These are phyloP conservation scores for Drosophila kanekoi DNA, from an alignment of 2,888 invertebrate species.

Conservation along the genomic window DNA sequence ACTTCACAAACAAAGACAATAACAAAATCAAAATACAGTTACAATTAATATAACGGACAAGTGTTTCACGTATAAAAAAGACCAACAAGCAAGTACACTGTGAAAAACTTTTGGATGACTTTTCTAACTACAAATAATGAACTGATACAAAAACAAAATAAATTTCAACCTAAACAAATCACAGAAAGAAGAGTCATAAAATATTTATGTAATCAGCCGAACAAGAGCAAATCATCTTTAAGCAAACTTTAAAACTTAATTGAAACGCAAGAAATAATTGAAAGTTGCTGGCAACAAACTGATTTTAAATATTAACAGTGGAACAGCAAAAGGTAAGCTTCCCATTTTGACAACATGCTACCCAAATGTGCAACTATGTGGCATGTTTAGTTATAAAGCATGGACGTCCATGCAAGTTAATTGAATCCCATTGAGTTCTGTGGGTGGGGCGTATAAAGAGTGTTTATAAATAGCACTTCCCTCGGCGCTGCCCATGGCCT, in stretches of 20 bases:
- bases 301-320: background rate
- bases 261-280: background rate
- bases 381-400: too few species aligned
- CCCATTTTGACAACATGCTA: too few species aligned
- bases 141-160: background rate
- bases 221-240: too few species aligned
- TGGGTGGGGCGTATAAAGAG: too few species aligned
- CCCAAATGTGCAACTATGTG: too few species aligned
- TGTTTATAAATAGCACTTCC: too few species aligned
- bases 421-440: too few species aligned
- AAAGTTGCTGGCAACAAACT: background rate
- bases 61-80: background rate
- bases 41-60: background rate
- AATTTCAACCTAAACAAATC: background rate
- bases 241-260: background rate
- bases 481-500: too few species aligned
- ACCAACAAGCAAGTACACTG: background rate
- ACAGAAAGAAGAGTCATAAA: background rate
- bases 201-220: too few species aligned
- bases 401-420: too few species aligned
- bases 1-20: background rate
- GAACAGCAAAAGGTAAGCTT: background rate
- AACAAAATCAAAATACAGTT: constrained; percentile 8
- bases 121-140: background rate
- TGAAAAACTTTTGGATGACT: constrained; percentile 2